A percentile compares a stretch with the other conserved stretches of the same genome.
phyloP scores from a whole-genome alignment of 2,113 vertebrate species.

The Chaetodon trifascialis region DNA sequence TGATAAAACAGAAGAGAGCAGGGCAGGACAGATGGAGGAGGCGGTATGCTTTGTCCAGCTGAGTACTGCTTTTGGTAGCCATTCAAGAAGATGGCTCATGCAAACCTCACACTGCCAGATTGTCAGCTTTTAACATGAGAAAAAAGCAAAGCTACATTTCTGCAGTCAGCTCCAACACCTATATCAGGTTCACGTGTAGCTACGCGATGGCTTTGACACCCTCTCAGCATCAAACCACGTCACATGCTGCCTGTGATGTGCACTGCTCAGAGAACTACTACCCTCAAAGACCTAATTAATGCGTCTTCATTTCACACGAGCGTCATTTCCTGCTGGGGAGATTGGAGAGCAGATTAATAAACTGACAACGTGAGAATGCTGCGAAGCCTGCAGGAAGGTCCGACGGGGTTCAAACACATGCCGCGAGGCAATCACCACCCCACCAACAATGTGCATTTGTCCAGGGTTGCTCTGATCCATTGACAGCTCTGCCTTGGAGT shows the following conservation, averaged over 20 bases:
- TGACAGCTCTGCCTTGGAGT: conserved; percentile 11
- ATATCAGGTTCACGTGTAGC: conserved; percentile 11
- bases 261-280: background rate
- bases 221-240: conserved; percentile 3
- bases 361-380: conserved; percentile 45
- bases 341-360: conserved; percentile 48
- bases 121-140: conserved; percentile 38
- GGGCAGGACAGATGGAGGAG: conserved; percentile 73
- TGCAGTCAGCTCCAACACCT: conserved; percentile 2
- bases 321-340: conserved; percentile 38
- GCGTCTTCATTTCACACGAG: conserved; percentile 41
- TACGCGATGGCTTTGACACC: background rate
- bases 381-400: conserved; percentile 18
- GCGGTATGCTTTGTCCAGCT: conserved; percentile 62
- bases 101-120: conserved; percentile 48
- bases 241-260: conserved; percentile 7
- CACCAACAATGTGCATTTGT: background rate
- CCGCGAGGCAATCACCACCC: conserved; percentile 11
- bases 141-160: conserved; percentile 31
- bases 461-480: conserved; percentile 27
- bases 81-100: conserved; percentile 74
- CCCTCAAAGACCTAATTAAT: conserved; percentile 50
- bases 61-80: conserved; percentile 63
- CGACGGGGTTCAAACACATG: conserved; percentile 12
- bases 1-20: conserved; percentile 55